phyloP scores from a whole-genome alignment of 2,888 invertebrate genomes.

The Pterobdella sp. region DNA sequence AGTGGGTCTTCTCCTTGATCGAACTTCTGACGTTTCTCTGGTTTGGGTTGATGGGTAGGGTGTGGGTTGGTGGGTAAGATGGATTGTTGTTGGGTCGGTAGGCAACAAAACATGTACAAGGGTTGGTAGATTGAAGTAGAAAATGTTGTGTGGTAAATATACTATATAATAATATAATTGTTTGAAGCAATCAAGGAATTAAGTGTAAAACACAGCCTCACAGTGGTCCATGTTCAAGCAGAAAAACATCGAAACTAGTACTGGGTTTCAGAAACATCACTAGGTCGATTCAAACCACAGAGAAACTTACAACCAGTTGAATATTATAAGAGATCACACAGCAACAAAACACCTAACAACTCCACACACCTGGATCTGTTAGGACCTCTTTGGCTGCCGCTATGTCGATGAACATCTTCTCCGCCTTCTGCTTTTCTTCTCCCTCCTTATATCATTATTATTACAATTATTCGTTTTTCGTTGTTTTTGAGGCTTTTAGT shows the following conservation, averaged over 20 bases:
- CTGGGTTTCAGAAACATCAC: no score
- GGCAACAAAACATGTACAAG: no score
- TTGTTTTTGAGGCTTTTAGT: no score
- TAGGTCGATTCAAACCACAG: no score
- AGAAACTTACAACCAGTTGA: no score
- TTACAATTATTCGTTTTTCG: neutral
- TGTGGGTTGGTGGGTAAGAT: neutral
- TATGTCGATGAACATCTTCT: constrained; percentile 95
- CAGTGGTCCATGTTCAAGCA: neutral
- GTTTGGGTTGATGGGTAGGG: constrained; percentile 38
- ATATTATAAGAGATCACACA: neutral
- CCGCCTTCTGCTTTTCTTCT: constrained; percentile 79
- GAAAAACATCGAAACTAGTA: neutral
- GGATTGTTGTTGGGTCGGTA: neutral
- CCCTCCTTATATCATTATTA: constrained; percentile 45
- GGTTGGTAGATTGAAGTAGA: no score
- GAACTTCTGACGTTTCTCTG: constrained; percentile 85
- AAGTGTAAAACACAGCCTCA: neutral
- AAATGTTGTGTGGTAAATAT: no score
- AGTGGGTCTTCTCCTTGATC: constrained; percentile 92
- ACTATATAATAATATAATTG: no score
- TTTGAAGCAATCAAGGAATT: no score
- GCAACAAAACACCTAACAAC: neutral
- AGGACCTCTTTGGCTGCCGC: constrained; percentile 95
- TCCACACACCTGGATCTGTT: constrained; percentile 57